These are phyloP conservation scores for Tribolium freemani DNA, from an alignment of 2,888 invertebrate species.

Conservation along the genomic window DNA sequence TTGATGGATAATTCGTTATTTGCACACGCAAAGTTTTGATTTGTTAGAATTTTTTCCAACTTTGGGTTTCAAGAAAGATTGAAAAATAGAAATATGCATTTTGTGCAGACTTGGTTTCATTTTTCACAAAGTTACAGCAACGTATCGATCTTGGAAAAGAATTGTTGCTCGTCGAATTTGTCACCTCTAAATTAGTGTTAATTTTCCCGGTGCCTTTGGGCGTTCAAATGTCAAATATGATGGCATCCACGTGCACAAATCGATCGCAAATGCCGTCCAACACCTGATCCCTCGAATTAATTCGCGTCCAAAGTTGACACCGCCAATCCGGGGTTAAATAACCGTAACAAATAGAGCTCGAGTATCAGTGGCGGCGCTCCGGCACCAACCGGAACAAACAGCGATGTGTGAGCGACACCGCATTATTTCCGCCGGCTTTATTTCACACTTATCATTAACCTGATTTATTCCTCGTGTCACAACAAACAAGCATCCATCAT, in stretches of 20 bases:
- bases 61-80: too few species aligned
- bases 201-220: too few species aligned
- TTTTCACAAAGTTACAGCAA: too few species aligned
- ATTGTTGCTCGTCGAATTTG: too few species aligned
- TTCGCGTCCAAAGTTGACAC: constrained; percentile 34
- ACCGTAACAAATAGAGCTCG: constrained; percentile 63
- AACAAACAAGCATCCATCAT: constrained; percentile 25
- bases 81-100: too few species aligned
- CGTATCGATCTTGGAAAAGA: too few species aligned
- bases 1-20: too few species aligned
- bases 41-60: too few species aligned
- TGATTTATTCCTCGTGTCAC: constrained; percentile 32
- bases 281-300: constrained; percentile 17
- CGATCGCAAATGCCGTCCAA: background rate
- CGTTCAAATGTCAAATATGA: background rate
- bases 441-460: constrained; percentile 36
- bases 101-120: too few species aligned
- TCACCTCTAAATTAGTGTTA: too few species aligned
- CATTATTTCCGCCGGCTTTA: constrained; percentile 59
- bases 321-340: constrained; percentile 56
- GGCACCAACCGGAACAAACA: constrained; percentile 62
- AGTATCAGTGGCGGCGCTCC: constrained; percentile 59
- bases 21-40: too few species aligned
- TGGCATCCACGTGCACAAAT: background rate
- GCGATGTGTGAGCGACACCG: constrained; percentile 59